These are phyloP conservation scores for Eurytoma californica DNA, from an alignment of 2,888 invertebrate genomes.

Conservation along the genomic window DNA sequence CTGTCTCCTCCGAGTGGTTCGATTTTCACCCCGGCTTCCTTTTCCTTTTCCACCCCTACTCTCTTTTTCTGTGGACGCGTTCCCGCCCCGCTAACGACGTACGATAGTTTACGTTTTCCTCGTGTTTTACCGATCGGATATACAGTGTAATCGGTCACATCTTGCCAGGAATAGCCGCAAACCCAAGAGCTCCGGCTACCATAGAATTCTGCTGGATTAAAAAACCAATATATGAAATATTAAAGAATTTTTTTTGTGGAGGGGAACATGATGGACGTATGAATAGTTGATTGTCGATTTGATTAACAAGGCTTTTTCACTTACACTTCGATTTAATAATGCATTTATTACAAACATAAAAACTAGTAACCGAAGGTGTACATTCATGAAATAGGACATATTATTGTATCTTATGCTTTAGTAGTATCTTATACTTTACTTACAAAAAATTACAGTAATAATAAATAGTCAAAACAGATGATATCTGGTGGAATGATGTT, in stretches of 20 bases:
- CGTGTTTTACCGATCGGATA: too few species aligned
- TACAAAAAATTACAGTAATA: constrained; percentile 46
- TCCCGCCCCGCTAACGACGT: too few species aligned
- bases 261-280: too few species aligned
- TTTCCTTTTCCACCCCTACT: neutral
- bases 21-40: constrained; percentile 32
- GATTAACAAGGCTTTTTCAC: neutral
- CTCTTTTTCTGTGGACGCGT: neutral
- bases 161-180: too few species aligned
- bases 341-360: constrained; percentile 52
- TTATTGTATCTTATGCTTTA: constrained; percentile 11
- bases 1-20: constrained; percentile 9
- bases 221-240: too few species aligned
- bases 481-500: constrained; percentile 31
- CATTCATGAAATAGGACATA: constrained; percentile 14
- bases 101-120: too few species aligned
- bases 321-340: constrained; percentile 23
- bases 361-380: constrained; percentile 29
- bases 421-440: constrained; percentile 14
- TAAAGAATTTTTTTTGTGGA: too few species aligned
- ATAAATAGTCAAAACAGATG: constrained; percentile 1
- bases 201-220: too few species aligned
- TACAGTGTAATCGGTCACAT: too few species aligned
- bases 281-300: too few species aligned
- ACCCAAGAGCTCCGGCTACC: too few species aligned